A percentile compares a stretch with the other conserved stretches of the same genome.
These are phyloP conservation scores for Leptestheria dahalacensis DNA, from an alignment of 1,140 invertebrate genomes.

Conservation along the genomic window DNA sequence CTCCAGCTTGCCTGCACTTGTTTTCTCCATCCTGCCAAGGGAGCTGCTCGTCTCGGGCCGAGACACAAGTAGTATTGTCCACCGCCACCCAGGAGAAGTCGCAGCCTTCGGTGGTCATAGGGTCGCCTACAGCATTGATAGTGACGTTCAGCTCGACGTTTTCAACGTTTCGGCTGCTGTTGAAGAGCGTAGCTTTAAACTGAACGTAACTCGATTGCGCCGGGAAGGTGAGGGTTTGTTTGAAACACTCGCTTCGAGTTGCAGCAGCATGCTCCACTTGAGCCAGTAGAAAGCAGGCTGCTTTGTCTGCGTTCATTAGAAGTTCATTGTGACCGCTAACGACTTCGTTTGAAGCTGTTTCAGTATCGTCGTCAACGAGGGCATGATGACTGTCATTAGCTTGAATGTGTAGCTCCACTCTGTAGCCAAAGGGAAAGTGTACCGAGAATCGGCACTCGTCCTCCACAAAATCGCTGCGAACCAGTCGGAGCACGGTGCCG, in stretches of 20 bases:
- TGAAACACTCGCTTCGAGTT: background rate
- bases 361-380: background rate
- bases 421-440: slow-evolving; percentile 43
- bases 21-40: background rate
- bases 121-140: background rate
- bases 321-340: background rate
- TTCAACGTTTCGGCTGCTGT: background rate
- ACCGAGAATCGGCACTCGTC: slow-evolving; percentile 41
- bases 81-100: slow-evolving; percentile 1
- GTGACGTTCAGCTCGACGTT: background rate
- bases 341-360: background rate
- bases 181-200: background rate
- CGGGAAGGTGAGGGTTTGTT: background rate
- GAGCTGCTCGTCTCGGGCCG: background rate
- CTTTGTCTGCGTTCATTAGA: background rate
- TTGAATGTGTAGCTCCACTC: slow-evolving; percentile 23
- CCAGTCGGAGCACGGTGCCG: background rate
- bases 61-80: background rate
- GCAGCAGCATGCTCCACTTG: background rate
- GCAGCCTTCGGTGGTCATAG: background rate
- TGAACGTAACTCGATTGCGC: background rate
- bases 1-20: background rate
- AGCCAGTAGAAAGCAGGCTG: background rate
- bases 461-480: background rate
- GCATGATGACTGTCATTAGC: background rate